Percentiles rank a stretch among this genome's conserved stretches.
Evolutionary conservation across 2,113 vertebrate species (phyloP).

Genomic region (Lynx canadensis): DNA sequence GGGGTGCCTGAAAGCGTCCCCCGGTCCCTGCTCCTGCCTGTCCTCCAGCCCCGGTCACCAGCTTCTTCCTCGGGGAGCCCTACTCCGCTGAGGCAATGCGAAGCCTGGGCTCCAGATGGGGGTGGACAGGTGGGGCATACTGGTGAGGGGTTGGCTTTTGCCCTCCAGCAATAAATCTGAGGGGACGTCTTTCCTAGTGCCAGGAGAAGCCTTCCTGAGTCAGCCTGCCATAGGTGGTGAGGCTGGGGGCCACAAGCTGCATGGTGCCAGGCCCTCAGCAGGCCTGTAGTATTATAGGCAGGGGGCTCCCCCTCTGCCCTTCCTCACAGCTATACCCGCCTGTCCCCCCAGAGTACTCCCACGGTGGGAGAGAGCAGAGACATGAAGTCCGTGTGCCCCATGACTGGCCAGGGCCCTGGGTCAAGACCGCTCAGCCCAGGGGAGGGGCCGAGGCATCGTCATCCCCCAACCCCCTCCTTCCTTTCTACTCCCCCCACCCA

Average conservation of each 20-base stretch:
- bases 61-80: slow-evolving; percentile 67
- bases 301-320: not conserved
- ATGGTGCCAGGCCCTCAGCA: not conserved
- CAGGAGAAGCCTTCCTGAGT: not conserved
- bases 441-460: slow-evolving; percentile 10
- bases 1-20: not conserved
- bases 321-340: not conserved
- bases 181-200: not conserved
- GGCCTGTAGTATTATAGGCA: slow-evolving; percentile 16
- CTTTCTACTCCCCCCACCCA: not conserved
- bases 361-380: not conserved
- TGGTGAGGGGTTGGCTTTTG: not conserved
- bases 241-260: not conserved
- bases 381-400: slow-evolving; percentile 20
- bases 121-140: not conserved
- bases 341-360: not conserved
- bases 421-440: slow-evolving; percentile 40
- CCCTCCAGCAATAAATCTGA: slow-evolving; percentile 53
- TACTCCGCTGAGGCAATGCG: not conserved
- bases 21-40: not conserved
- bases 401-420: slow-evolving; percentile 56
- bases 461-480: slow-evolving; percentile 62
- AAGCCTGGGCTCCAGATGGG: not conserved
- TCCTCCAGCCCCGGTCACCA: slow-evolving; percentile 1
- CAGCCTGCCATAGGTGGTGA: not conserved